Conservation (phyloP, 2,888 invertebrate species). For the Melangyna quadrimaculata region DNA sequence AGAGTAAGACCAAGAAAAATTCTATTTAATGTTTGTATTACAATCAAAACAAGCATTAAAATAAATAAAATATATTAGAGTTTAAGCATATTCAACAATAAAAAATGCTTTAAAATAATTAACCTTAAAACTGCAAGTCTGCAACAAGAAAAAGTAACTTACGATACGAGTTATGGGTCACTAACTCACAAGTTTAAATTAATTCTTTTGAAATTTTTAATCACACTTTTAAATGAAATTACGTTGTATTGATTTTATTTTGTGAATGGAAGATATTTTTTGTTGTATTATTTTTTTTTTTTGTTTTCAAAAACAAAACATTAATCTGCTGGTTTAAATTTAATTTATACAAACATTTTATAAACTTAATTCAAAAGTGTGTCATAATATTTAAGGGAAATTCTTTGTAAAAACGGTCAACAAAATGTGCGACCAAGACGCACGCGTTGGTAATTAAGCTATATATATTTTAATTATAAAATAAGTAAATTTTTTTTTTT, state of each 20-base stretch:
- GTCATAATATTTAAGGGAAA: background rate
- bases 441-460: no score
- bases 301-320: background rate
- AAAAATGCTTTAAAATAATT: background rate
- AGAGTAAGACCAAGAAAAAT: background rate
- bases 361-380: background rate
- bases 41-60: background rate
- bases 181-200: background rate
- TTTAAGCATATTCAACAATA: background rate
- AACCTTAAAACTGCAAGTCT: background rate
- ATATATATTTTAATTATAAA: no score
- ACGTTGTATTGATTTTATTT: background rate
- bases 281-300: background rate
- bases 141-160: background rate
- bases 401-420: no score
- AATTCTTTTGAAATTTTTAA: background rate
- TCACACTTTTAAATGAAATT: background rate
- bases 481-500: no score
- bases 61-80: background rate
- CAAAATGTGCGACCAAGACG: no score
- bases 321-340: background rate
- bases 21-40: background rate
- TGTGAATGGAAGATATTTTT: slow-evolving; percentile 1
- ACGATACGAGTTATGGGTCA: background rate
- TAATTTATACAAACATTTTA: background rate